Conservation (phyloP, 2,113 vertebrate genomes). For the Calidris pugnax region DNA sequence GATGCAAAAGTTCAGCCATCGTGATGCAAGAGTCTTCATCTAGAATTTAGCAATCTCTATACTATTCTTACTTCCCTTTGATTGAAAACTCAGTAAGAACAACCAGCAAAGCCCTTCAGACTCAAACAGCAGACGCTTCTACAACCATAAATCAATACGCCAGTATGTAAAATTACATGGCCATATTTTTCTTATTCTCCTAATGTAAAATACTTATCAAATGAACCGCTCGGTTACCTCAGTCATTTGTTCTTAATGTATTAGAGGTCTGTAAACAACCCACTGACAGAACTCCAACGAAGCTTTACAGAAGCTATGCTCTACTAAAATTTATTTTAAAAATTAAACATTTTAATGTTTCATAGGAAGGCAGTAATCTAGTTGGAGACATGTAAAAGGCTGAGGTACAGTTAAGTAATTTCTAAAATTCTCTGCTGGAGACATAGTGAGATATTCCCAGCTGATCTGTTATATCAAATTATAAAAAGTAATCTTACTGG, state of each 20-base stretch:
- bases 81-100: background rate
- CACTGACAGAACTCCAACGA: background rate
- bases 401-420: background rate
- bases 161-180: background rate
- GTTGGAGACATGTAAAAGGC: background rate
- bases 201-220: background rate
- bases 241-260: background rate
- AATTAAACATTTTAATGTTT: background rate
- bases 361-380: background rate
- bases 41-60: background rate
- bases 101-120: background rate
- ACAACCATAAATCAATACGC: background rate
- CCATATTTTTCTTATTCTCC: background rate
- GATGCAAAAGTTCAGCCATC: background rate
- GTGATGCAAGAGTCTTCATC: background rate
- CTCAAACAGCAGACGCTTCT: background rate
- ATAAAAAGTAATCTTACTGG: background rate
- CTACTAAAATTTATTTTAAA: background rate
- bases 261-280: background rate
- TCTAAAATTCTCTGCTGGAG: background rate
- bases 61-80: background rate
- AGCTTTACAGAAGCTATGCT: background rate
- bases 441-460: background rate
- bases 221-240: background rate
- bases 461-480: background rate